These are phyloP conservation scores for Leptinotarsa juncta DNA, from an alignment of 2,888 invertebrate species.

Conservation along the genomic window DNA sequence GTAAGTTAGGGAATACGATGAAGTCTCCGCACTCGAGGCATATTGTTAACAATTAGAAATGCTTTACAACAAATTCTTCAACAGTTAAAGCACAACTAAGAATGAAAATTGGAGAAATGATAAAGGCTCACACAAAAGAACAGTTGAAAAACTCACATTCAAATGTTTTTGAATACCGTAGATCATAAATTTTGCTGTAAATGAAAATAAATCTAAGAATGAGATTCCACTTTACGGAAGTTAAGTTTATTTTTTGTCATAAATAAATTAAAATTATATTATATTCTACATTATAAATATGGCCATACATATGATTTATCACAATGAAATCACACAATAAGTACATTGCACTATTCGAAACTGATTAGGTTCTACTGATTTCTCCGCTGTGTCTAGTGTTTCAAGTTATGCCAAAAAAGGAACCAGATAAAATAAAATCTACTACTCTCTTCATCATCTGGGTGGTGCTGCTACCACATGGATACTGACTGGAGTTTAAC, in stretches of 20 bases:
- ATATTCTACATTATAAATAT: slow-evolving; percentile 49
- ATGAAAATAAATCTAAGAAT: too few species aligned
- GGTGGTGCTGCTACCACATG: slow-evolving; percentile 42
- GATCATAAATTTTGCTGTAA: too few species aligned
- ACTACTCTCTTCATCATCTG: slow-evolving; percentile 14
- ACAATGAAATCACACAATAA: slow-evolving; percentile 61
- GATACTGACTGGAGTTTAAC: slow-evolving; percentile 42
- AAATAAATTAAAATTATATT: slow-evolving; percentile 40
- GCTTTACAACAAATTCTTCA: too few species aligned
- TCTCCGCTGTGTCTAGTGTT: background rate
- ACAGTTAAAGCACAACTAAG: too few species aligned
- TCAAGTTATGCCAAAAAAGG: background rate
- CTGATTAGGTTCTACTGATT: background rate
- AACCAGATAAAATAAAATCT: background rate
- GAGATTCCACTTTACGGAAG: background rate
- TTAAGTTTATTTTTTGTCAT: slow-evolving; percentile 30
- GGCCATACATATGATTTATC: slow-evolving; percentile 57
- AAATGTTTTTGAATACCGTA: too few species aligned
- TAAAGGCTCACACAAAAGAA: too few species aligned
- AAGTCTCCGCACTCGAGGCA: too few species aligned
- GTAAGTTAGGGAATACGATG: too few species aligned
- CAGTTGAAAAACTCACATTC: too few species aligned
- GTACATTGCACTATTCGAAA: slow-evolving; percentile 55
- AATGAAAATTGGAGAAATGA: too few species aligned
- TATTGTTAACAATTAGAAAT: too few species aligned